Base-by-base conservation (phyloP, 92 coral and sea anemone species). In the Heliopora coerulea region DNA sequence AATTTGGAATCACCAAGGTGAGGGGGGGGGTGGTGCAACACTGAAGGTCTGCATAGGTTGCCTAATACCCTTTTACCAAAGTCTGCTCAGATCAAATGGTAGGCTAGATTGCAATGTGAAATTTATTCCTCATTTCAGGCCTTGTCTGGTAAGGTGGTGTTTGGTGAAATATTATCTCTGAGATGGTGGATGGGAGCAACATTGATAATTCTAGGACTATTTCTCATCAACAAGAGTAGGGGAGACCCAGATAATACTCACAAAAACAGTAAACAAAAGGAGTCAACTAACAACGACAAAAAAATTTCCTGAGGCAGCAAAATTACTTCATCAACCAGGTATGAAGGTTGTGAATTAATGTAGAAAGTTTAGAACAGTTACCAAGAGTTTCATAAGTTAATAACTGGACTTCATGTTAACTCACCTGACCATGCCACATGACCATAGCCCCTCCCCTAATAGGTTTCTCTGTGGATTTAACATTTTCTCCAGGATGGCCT, bases 151-250 rank as follows among this genome's bases (percentile, higher is more conserved):
- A 72, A 80, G 37, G 60, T 91, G 54, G 65, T 90, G 18, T 95
- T 95, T 90, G 91, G 87, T 49, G 99, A 90, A 78, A 79, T 82
- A 0, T 85, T 88, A 57, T 83, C 98, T 18, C 28, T 88, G 73
- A 79, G 79, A 54, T 93, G 98, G 98, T 93, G 98, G 98, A 62
- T 90, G 23, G 98, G 98, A 52, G 88, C 89, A 25, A 85, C 96
- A 3, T 72, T 89, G 49, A 86, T 93, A 49, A 67, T 93, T 13
- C 83, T 82, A 31, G 96, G 98, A 27, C 78, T 93, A 23, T 57
- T 87, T 56, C 70, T 89, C 34, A 88, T 93, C 64, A 96, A 93
- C 49, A 73, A 65, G 62, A 82, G 35, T 23, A 56, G 7, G 28
- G 23, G 8, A 29, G 54, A 30, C 28, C 40, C 0, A 3, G 49